phyloP scores from a whole-genome alignment of 1,140 invertebrate genomes.

The Micrasema longulum region DNA sequence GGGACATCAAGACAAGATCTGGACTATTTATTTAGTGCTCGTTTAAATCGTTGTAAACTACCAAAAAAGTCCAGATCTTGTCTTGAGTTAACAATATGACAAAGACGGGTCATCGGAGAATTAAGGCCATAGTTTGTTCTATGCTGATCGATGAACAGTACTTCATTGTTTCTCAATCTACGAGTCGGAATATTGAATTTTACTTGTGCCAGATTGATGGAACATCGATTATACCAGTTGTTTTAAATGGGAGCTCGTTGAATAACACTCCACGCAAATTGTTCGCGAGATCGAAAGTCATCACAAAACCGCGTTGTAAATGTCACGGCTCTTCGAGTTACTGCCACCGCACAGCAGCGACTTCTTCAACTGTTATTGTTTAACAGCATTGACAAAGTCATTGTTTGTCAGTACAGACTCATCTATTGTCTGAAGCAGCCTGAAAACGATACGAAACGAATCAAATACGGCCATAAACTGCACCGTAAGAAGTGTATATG shows the following conservation, averaged over 20 bases:
- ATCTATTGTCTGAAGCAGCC: slow-evolving; percentile 24
- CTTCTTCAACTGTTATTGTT: slow-evolving; percentile 14
- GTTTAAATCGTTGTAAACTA: too few relatives aligned
- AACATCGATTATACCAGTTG: too few relatives aligned
- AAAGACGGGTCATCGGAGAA: too few relatives aligned
- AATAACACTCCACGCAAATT: not conserved
- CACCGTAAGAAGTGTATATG: not conserved
- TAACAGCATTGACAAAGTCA: slow-evolving; percentile 15
- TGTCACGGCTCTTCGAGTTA: slow-evolving; percentile 29
- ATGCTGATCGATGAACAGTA: too few relatives aligned
- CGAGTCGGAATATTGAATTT: too few relatives aligned
- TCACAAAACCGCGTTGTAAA: slow-evolving; percentile 31
- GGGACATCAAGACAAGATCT: too few relatives aligned
- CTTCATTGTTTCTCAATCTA: too few relatives aligned
- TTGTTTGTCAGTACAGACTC: slow-evolving; percentile 25
- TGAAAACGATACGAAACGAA: slow-evolving; percentile 14
- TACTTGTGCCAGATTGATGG: too few relatives aligned
- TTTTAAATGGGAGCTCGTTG: not conserved
- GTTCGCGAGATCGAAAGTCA: slow-evolving; percentile 13
- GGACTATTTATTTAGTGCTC: too few relatives aligned
- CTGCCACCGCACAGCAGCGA: not conserved
- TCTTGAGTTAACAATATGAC: too few relatives aligned
- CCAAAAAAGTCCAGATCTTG: too few relatives aligned
- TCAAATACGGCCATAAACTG: slow-evolving; percentile 15
- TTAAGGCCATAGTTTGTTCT: too few relatives aligned